Base-by-base conservation (phyloP, 2,888 invertebrate genomes). In the Acanthosepion lycidas region DNA sequence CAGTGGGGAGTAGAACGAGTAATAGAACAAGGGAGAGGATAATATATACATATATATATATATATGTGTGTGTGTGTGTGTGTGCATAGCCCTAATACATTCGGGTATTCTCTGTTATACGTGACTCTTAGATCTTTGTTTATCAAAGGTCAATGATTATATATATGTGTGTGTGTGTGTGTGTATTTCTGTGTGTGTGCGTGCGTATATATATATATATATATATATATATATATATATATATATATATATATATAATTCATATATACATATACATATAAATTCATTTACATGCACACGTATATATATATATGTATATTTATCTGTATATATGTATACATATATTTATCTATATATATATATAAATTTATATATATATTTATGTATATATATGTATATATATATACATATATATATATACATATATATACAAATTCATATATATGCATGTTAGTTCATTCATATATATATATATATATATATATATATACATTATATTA, bases 191-290 rank as follows among this genome's bases (percentile, higher is more conserved):
- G 12, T 64, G 12, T 64, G 12, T 64, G 28, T 26, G 1, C 28
- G 12, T 55, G 12, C 12, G 12, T 55, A 18, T 20, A 55, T 64
- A 64, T 64, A 28, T 28, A 28, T 64, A 64, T 64, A 1, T 64
- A 28, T 28, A 28, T 28, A 64, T 64, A 6, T 28, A 28, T 26
- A 28, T 28, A 28, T 64, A 28, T 26, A 9, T 28, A 78, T 78
- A 78, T 78, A 78, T 78, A 78, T 78, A n/a, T n/a, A 78, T 64
- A 78, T 78, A n/a, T 78, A 78, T 78, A n/a, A 78, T n/a, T n/a
- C 5, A 78, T 78, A 78, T 78, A 78, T 78, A 78, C 6, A n/a
- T n/a, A 78, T 78, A 78, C 8, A 78, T 78, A 78, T 78, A 78
- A 12, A 78, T n/a, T n/a, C 15, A 78, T n/a, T n/a, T 78, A n/a